These are phyloP conservation scores for Drosophila quinaria DNA, from an alignment of 2,888 invertebrate genomes.

Conservation along the genomic window DNA sequence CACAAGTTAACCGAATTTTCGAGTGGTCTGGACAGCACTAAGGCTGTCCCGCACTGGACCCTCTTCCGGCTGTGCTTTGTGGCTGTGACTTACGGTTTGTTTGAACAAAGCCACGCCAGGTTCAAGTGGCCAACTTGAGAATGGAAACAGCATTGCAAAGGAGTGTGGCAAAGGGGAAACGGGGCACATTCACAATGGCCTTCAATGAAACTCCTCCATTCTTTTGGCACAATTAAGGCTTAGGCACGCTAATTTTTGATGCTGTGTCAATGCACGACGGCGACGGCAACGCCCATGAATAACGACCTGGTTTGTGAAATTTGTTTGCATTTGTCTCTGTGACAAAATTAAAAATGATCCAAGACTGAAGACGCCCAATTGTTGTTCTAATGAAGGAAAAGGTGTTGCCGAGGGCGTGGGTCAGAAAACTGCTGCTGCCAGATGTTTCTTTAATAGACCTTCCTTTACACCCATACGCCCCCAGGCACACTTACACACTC, in stretches of 20 bases:
- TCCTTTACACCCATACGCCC: constrained; percentile 23
- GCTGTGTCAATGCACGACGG: constrained; percentile 46
- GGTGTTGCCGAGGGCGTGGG: constrained; percentile 55
- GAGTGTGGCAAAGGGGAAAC: background rate
- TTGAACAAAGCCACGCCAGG: constrained; percentile 55
- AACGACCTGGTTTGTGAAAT: constrained; percentile 22
- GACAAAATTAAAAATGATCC: constrained; percentile 38
- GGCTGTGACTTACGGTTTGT: constrained; percentile 69
- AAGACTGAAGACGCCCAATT: constrained; percentile 43
- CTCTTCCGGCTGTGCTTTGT: constrained; percentile 54
- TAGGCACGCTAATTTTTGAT: constrained; percentile 68
- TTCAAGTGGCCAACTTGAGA: constrained; percentile 57
- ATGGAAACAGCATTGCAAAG: background rate
- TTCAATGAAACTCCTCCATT: constrained; percentile 10
- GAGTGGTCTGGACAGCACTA: constrained; percentile 47
- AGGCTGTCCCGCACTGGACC: constrained; percentile 8
- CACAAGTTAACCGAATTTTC: constrained; percentile 66
- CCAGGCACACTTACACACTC: constrained; percentile 5
- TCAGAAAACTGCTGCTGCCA: constrained; percentile 55
- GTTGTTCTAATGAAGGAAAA: constrained; percentile 33
- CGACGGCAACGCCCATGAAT: constrained; percentile 52
- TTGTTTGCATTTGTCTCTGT: constrained; percentile 59
- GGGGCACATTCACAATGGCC: constrained; percentile 27
- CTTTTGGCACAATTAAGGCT: constrained; percentile 59
- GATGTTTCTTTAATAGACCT: constrained; percentile 75